Base-by-base conservation (phyloP, 1,140 invertebrate species). In the Onthophagus taurus region DNA sequence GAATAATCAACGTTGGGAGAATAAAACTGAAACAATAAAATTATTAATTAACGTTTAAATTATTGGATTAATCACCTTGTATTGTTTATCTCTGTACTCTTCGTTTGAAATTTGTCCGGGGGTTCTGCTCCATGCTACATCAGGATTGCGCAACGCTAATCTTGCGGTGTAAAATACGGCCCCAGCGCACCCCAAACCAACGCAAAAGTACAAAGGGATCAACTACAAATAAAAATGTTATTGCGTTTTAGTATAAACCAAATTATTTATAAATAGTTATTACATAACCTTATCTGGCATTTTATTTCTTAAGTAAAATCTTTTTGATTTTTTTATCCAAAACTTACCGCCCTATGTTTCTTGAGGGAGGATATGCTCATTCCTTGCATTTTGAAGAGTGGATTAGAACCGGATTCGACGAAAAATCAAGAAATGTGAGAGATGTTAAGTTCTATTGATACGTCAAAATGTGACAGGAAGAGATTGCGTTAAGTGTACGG, bases 21-120 rank as follows among this genome's bases (percentile, higher is more conserved):
- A 54, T 78, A 81, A 61, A 82, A 80, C 77, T 80, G 69, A 37
- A 70, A 76, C 20, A 31, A 45, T 48, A 49, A 7, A 31, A 18
- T 13, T 39, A 20, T 13, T 9, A 11, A 29, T 19, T 16, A 19
- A 3, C n/a, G 43, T 14, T 29, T 29, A 29, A 14, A 45, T 31
- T 13, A 8, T 31, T 29, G 4, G 17, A 13, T 44, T 43, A 46
- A 42, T 33, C 69, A 88, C 86, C 75, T 89, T 89, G 58, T 90
- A 88, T 54, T 85, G 80, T 59, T 87, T 89, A 38, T 76, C 66
- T 36, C 72, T 69, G 60, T 84, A 91, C 44, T 80, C 76, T 52
- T 90, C 69, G 79, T 83, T 87, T 4, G 88, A 85, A 56, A 87
- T 83, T 2, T 78, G 76, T 55, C 86, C 86, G 14, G 56, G 63